Conservation (phyloP, 1,140 invertebrate species). For the Trichonephila clavata region DNA sequence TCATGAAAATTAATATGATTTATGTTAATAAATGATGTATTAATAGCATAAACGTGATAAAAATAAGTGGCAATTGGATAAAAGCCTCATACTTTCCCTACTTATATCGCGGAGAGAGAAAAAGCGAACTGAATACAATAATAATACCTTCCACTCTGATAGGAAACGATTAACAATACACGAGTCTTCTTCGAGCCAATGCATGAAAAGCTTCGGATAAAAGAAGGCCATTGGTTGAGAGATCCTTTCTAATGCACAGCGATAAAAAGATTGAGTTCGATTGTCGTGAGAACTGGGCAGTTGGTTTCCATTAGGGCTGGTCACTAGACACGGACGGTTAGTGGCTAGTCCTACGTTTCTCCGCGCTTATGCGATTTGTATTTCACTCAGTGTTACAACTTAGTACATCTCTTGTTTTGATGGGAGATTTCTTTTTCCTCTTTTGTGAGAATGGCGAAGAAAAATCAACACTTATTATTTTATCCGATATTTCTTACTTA, state of each 20-base stretch:
- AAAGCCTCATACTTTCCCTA: too few relatives aligned
- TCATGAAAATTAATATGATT: too few relatives aligned
- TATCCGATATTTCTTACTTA: neutral
- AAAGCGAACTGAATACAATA: neutral
- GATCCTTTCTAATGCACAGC: conserved; percentile 22
- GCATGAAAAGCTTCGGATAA: neutral
- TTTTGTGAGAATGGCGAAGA: neutral
- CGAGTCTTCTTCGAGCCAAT: neutral
- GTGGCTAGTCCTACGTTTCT: conserved; percentile 33
- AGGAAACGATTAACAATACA: neutral
- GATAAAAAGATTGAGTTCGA: conserved; percentile 72
- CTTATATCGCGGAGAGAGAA: too few relatives aligned
- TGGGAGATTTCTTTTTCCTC: conserved; percentile 19
- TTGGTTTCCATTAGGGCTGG: conserved; percentile 73
- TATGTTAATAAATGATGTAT: too few relatives aligned
- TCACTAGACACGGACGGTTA: conserved; percentile 60
- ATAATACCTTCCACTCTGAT: neutral
- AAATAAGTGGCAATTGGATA: too few relatives aligned
- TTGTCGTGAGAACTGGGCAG: conserved; percentile 55
- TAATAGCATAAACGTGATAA: too few relatives aligned
- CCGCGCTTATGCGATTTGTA: conserved; percentile 31
- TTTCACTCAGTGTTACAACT: conserved; percentile 21
- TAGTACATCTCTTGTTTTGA: conserved; percentile 10
- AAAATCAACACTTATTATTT: neutral
- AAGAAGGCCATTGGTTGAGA: conserved; percentile 33